Conservation (phyloP, 2,888 invertebrate genomes). For the Drosophila paramelanica region DNA sequence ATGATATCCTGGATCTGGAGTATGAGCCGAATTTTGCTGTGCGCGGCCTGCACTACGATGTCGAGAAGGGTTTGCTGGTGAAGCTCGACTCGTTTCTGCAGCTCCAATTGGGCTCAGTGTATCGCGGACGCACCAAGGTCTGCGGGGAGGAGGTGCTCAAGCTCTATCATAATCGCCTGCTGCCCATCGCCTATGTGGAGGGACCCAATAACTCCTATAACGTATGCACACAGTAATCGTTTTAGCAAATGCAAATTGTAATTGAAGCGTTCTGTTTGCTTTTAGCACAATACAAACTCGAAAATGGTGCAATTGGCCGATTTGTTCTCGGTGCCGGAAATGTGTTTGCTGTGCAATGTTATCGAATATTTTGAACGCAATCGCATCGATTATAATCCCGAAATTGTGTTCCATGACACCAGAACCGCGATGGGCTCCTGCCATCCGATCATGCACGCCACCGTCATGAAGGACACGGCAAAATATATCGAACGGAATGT, state of each 20-base stretch:
- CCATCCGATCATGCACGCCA: constrained; percentile 95
- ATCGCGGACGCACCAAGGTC: constrained; percentile 92
- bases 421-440: constrained; percentile 95
- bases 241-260: background rate
- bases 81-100: constrained; percentile 98
- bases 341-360: constrained; percentile 96
- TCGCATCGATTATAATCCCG: constrained; percentile 96
- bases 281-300: constrained; percentile 82
- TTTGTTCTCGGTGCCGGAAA: constrained; percentile 98
- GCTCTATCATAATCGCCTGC: constrained; percentile 93
- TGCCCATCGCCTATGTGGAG: constrained; percentile 95
- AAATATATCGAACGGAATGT: constrained; percentile 92
- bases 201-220: constrained; percentile 88
- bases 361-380: constrained; percentile 96
- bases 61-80: constrained; percentile 95
- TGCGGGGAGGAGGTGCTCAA: constrained; percentile 93
- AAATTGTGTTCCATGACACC: constrained; percentile 97
- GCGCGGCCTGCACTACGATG: constrained; percentile 98
- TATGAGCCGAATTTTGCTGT: constrained; percentile 98
- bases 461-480: constrained; percentile 92
- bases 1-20: constrained; percentile 91
- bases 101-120: constrained; percentile 97
- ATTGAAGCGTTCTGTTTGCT: background rate
- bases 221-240: constrained; percentile 5
- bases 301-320: constrained; percentile 98